Percentiles rank a stretch among this genome's conserved stretches.
phyloP scores from a whole-genome alignment of 2,888 invertebrate species.

The Lymantria monacha region DNA sequence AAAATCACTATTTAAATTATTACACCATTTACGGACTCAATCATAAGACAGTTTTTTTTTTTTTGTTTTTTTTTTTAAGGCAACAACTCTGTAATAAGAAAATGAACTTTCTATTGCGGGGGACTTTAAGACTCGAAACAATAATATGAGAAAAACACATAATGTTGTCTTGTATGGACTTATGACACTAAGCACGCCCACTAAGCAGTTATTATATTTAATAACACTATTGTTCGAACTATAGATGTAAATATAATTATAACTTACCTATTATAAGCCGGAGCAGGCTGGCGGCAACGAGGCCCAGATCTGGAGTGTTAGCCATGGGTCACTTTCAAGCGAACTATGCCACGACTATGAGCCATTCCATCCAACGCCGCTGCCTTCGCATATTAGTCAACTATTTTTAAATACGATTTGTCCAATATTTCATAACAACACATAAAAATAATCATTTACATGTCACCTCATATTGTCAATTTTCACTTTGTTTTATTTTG shows the following conservation, averaged over 20 bases:
- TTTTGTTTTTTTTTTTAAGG: too few relatives aligned
- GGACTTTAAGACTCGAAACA: too few relatives aligned
- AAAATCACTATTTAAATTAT: too few relatives aligned
- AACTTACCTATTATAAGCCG: slow-evolving; percentile 85
- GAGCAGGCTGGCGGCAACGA: slow-evolving; percentile 82
- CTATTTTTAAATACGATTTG: slow-evolving; percentile 6
- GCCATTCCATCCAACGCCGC: slow-evolving; percentile 62
- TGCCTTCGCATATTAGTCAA: slow-evolving; percentile 27
- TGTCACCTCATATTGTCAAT: neutral
- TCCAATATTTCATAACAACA: slow-evolving; percentile 4
- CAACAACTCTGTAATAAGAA: too few relatives aligned
- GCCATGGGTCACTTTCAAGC: slow-evolving; percentile 78
- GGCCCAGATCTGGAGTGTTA: slow-evolving; percentile 82
- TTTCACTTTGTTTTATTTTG: neutral
- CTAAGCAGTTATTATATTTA: too few relatives aligned
- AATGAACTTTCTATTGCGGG: too few relatives aligned
- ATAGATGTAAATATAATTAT: neutral
- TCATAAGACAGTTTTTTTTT: too few relatives aligned
- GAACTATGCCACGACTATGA: slow-evolving; percentile 51
- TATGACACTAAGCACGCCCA: too few relatives aligned
- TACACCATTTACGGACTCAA: too few relatives aligned
- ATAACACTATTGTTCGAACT: neutral
- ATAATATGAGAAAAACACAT: too few relatives aligned
- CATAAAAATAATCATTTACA: neutral
- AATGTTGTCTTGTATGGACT: too few relatives aligned